phyloP scores from a whole-genome alignment of 2,113 vertebrate species.

The Anarrhichthys ocellatus region DNA sequence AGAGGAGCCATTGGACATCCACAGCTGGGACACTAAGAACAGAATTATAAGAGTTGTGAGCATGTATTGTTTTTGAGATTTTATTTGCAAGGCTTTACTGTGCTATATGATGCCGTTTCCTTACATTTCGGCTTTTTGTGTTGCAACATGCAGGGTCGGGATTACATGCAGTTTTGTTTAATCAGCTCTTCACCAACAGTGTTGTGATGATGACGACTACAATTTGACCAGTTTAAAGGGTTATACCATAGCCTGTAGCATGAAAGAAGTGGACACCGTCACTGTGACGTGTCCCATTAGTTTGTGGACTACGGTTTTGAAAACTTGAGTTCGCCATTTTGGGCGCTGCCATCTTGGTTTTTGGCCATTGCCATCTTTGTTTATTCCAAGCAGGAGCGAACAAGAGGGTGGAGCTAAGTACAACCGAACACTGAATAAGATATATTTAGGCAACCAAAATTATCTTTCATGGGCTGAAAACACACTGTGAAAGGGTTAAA shows the following conservation, averaged over 20 bases:
- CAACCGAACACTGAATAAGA: too few relatives aligned
- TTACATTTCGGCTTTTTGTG: neutral
- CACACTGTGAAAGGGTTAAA: neutral
- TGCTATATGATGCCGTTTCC: neutral
- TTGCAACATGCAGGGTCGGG: neutral
- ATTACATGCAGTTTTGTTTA: neutral
- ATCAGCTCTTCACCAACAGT: neutral
- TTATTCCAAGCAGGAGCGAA: too few relatives aligned
- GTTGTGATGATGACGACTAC: neutral
- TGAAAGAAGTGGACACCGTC: too few relatives aligned
- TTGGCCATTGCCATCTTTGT: too few relatives aligned
- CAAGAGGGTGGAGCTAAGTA: too few relatives aligned
- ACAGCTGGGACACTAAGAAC: conserved; percentile 16
- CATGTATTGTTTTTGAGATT: conserved; percentile 5
- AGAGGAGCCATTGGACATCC: conserved; percentile 43
- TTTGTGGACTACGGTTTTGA: too few relatives aligned
- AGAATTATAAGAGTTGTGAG: conserved; percentile 11
- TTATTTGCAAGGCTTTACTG: neutral
- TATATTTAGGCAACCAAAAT: neutral
- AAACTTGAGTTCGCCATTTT: too few relatives aligned
- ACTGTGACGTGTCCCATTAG: too few relatives aligned
- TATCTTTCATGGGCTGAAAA: neutral
- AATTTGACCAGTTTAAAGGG: neutral
- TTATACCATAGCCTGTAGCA: neutral
- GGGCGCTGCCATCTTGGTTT: neutral